phyloP scores from a whole-genome alignment of 35 echinoderm and acorn worm species.

The Ophioderma brevispina region DNA sequence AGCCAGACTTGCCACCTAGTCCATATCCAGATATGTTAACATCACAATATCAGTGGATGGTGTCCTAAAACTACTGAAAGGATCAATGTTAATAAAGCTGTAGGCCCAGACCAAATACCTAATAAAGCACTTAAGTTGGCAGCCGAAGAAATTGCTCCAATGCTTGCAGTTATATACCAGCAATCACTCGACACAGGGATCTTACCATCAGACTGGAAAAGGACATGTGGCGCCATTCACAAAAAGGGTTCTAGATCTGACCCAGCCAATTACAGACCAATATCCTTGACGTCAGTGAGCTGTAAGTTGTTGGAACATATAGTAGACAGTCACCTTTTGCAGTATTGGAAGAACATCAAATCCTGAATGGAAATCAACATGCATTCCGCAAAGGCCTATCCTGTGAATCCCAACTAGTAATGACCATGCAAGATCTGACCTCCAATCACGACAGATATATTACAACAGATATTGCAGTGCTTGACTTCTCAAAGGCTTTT shows the following conservation, averaged over 20 bases:
- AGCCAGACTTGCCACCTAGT: neutral
- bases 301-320: conserved; percentile 53
- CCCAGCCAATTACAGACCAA: conserved; percentile 40
- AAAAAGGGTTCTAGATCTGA: conserved; percentile 51
- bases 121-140: conserved; percentile 9
- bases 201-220: conserved; percentile 46
- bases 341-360: neutral
- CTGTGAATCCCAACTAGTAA: conserved; percentile 21
- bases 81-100: conserved; percentile 29
- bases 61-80: neutral
- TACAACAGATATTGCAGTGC: conserved; percentile 20
- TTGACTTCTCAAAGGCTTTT: conserved; percentile 35
- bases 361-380: conserved; percentile 24
- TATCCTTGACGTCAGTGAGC: conserved; percentile 28
- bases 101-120: conserved; percentile 31
- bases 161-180: conserved; percentile 31
- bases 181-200: conserved; percentile 11
- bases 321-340: conserved; percentile 34
- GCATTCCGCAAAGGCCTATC: conserved; percentile 25
- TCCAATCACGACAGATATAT: conserved; percentile 2
- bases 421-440: conserved; percentile 33
- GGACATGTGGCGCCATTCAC: conserved; percentile 26
- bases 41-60: neutral
- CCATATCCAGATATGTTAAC: neutral
- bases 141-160: conserved; percentile 45